A percentile compares a stretch with the other conserved stretches of the same genome.
phyloP scores from a whole-genome alignment of 2,113 vertebrate genomes.

The Clinocottus analis region DNA sequence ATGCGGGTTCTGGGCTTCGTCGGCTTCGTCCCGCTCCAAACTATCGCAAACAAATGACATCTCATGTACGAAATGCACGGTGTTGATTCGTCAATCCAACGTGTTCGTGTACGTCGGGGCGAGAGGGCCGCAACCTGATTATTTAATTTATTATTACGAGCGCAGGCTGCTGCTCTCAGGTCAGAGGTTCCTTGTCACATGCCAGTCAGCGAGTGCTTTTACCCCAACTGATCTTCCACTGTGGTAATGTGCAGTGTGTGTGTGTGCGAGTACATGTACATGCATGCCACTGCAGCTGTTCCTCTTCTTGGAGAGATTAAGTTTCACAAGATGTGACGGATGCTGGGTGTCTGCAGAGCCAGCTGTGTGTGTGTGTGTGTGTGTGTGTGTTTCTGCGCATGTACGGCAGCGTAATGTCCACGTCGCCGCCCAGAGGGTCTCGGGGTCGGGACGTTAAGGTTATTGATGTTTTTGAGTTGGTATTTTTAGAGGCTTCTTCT shows the following conservation, averaged over 20 bases:
- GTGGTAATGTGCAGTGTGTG: constrained; percentile 23
- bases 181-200: constrained; percentile 73
- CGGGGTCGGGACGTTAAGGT: constrained; percentile 54
- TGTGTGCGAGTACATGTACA: constrained; percentile 2
- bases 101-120: too few relatives aligned
- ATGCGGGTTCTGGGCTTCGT: background rate
- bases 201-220: constrained; percentile 61
- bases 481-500: constrained; percentile 72
- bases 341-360: constrained; percentile 72
- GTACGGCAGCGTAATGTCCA: constrained; percentile 13
- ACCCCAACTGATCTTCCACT: constrained; percentile 64
- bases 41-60: background rate
- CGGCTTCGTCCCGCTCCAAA: too few relatives aligned
- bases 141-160: constrained; percentile 34
- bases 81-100: background rate
- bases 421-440: constrained; percentile 22
- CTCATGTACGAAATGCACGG: background rate
- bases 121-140: too few relatives aligned
- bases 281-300: constrained; percentile 75
- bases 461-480: constrained; percentile 58
- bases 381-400: background rate
- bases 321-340: constrained; percentile 80
- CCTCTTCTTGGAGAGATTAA: constrained; percentile 72
- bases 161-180: constrained; percentile 52
- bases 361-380: constrained; percentile 61